Evolutionary conservation across 2,113 vertebrate genomes (phyloP).

Genomic region (Thalassarche chlororhynchos): DNA sequence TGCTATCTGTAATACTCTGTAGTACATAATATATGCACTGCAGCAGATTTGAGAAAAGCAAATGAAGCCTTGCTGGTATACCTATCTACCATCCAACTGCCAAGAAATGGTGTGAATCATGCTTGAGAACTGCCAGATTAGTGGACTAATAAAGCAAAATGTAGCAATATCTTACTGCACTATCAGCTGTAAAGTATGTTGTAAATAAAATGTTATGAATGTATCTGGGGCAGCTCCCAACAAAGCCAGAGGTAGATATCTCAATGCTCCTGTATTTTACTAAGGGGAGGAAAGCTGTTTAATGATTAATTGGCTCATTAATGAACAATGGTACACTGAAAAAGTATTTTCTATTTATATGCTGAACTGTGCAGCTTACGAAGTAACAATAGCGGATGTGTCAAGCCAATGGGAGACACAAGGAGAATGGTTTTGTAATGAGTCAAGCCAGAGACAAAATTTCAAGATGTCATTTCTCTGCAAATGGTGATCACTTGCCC

Average conservation of each 20-base stretch:
- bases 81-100: not conserved
- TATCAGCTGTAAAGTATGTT: not conserved
- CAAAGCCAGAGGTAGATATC: not conserved
- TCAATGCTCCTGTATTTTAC: not conserved
- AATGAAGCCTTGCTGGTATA: not conserved
- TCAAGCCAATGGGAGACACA: not conserved
- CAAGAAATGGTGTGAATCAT: not conserved
- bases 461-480: not conserved
- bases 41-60: not conserved
- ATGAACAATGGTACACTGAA: not conserved
- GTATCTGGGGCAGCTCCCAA: not conserved
- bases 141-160: not conserved
- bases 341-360: not conserved
- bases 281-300: not conserved
- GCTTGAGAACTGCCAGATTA: not conserved
- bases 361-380: not conserved
- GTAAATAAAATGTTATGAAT: not conserved
- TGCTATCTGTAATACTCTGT: not conserved
- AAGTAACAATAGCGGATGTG: not conserved
- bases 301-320: not conserved
- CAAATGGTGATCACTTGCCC: not conserved
- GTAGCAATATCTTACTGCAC: not conserved
- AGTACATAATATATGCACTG: not conserved
- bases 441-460: not conserved
- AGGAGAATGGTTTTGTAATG: not conserved